Evolutionary conservation across 2,797 vertebrate genomes (phyloP).

Genomic region (Pseudomugil tenellus): DNA sequence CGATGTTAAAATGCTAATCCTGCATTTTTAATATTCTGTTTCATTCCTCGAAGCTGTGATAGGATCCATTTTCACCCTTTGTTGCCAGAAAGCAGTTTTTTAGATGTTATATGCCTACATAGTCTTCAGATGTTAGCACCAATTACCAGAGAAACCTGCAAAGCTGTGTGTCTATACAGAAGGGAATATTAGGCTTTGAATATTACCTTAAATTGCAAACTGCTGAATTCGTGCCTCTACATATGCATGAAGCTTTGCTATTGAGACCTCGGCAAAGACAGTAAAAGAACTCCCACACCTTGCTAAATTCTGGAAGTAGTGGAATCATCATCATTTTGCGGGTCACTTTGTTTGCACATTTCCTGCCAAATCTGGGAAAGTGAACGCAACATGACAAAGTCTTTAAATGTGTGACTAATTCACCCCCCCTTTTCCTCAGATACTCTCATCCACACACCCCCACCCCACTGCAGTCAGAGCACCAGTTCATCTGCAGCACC

Average conservation of each 20-base stretch:
- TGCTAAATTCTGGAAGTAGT: conserved; percentile 28
- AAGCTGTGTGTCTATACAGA: conserved; percentile 48
- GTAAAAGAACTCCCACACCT: conserved; percentile 43
- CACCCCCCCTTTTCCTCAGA: background rate
- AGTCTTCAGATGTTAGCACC: conserved; percentile 66
- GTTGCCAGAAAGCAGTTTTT: conserved; percentile 30
- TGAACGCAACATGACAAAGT: conserved; percentile 71
- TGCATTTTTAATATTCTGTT: conserved; percentile 51
- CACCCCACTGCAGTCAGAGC: conserved; percentile 67
- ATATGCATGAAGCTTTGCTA: conserved; percentile 54
- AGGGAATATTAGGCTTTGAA: conserved; percentile 51
- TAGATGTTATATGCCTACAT: conserved; percentile 33
- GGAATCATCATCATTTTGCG: conserved; percentile 49
- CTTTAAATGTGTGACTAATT: conserved; percentile 82
- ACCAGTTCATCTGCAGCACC: conserved; percentile 80
- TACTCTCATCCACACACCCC: conserved; percentile 10
- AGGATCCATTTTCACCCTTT: conserved; percentile 32
- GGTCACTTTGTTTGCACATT: conserved; percentile 64
- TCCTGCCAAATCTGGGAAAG: conserved; percentile 57
- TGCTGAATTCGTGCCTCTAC: conserved; percentile 48
- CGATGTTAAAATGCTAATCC: conserved; percentile 64
- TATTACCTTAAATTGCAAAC: conserved; percentile 49
- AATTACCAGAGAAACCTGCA: conserved; percentile 68
- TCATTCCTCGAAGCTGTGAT: conserved; percentile 37
- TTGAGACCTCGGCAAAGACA: conserved; percentile 42